Percentiles rank a stretch among this genome's conserved stretches.
Evolutionary conservation across 2,113 vertebrate genomes (phyloP).

Genomic region (Uropsilus gracilis): DNA sequence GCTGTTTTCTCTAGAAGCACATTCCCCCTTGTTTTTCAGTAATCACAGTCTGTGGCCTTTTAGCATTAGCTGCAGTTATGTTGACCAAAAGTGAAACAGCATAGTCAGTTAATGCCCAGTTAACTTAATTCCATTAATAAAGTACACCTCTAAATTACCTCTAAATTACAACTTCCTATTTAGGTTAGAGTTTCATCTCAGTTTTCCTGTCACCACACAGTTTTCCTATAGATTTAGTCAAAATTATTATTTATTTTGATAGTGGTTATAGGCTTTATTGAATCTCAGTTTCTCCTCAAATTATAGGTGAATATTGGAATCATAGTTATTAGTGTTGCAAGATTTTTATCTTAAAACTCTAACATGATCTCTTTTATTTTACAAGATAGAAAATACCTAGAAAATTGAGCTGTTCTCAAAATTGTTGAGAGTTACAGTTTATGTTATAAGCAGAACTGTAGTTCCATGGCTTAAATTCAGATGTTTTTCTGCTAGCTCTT

Average conservation of each 20-base stretch:
- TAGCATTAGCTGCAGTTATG: not conserved
- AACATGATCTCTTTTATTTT: slow-evolving; percentile 22
- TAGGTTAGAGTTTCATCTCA: not conserved
- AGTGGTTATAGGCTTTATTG: not conserved
- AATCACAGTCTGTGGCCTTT: not conserved
- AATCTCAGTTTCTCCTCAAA: not conserved
- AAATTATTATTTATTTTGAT: not conserved
- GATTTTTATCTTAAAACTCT: not conserved
- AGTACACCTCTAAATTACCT: not conserved
- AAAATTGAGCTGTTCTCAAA: not conserved
- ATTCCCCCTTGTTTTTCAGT: not conserved
- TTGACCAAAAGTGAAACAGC: slow-evolving; percentile 7
- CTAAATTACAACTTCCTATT: not conserved
- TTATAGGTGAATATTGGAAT: slow-evolving; percentile 9
- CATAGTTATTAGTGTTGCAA: not conserved
- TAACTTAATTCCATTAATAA: slow-evolving; percentile 4
- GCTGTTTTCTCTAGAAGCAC: not conserved
- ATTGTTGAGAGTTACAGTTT: not conserved
- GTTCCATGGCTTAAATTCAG: not conserved
- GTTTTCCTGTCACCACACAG: not conserved
- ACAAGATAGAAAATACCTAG: not conserved
- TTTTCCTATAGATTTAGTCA: not conserved
- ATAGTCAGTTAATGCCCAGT: not conserved
- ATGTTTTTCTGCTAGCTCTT: not conserved
- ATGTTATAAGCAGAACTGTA: not conserved